Evolutionary conservation across 2,113 vertebrate genomes (phyloP).

Genomic region (Petroica traversi): DNA sequence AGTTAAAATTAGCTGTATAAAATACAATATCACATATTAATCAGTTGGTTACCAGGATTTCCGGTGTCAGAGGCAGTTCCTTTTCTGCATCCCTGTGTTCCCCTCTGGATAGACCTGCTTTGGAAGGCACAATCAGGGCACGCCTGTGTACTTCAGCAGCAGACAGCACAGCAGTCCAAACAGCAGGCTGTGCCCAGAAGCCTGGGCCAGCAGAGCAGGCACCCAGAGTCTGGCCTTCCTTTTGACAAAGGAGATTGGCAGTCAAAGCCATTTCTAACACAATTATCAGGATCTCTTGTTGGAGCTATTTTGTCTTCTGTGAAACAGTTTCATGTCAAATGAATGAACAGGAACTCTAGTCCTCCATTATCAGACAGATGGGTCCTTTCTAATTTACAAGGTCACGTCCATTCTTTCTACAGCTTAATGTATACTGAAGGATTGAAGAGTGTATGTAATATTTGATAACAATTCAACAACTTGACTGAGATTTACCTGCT

Average conservation of each 20-base stretch:
- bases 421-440: background rate
- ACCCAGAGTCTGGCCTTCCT: background rate
- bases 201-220: background rate
- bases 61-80: background rate
- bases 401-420: background rate
- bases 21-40: accelerated
- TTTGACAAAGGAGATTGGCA: background rate
- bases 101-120: background rate
- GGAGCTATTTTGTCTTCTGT: background rate
- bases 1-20: background rate
- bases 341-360: background rate
- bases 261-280: background rate
- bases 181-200: background rate
- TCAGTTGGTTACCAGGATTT: background rate
- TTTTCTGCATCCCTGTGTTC: background rate
- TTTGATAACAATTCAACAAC: background rate
- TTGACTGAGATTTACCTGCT: background rate
- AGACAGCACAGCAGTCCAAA: background rate
- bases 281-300: background rate
- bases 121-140: background rate
- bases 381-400: background rate
- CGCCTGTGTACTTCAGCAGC: background rate
- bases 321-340: background rate
- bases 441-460: background rate
- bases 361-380: background rate